Base-by-base conservation (phyloP, 2,797 vertebrate species). In the Myoxocephalus aenaeus region DNA sequence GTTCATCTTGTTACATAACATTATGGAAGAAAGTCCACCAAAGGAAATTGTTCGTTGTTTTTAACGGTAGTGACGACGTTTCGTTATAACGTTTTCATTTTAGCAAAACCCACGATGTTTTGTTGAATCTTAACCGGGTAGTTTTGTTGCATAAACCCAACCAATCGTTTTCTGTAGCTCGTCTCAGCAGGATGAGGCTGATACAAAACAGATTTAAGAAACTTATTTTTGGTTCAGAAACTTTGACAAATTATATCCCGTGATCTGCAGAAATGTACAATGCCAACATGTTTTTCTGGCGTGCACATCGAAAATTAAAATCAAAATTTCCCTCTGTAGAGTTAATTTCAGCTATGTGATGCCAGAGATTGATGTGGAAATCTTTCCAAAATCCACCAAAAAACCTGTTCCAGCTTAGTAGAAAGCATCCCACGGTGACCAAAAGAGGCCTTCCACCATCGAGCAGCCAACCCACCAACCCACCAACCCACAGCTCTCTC, bases 341-440 rank as follows among this genome's bases (percentile, higher is more conserved):
- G 85, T 82, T 70, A 85, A 62, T 57, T 76, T 69, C 48, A 75
- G 77, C 73, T 64, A 34, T 50, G 64, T 5, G 7, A 83, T 85
- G 79, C 65, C 79, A 77, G 40, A 73, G 80, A 87, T 63, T 80
- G 83, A 90, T 85, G 72, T 50, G 18, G 86, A 90, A 83, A 87
- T 86, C 78, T 77, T 86, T 82, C 66, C 79, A 22, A 81, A 92
- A 87, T 71, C 89, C 58, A 81, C 77, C 36, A 59, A 85, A 77
- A 86, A 89, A 80, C 59, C 76, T 70, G 75, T 78, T 91, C 67
- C 79, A 89, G 76, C 72, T 91, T 81, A 54, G 73, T 18, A 85
- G 72, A 89, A 92, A 88, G 79, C 56, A 84, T 81, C 80, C 67
- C 78, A 73, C 76, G 81, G 80, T 77, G 78, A 91, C 86, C 85